phyloP scores from a whole-genome alignment of 64 coral and sea anemone genomes.

The Montipora efflorescens region DNA sequence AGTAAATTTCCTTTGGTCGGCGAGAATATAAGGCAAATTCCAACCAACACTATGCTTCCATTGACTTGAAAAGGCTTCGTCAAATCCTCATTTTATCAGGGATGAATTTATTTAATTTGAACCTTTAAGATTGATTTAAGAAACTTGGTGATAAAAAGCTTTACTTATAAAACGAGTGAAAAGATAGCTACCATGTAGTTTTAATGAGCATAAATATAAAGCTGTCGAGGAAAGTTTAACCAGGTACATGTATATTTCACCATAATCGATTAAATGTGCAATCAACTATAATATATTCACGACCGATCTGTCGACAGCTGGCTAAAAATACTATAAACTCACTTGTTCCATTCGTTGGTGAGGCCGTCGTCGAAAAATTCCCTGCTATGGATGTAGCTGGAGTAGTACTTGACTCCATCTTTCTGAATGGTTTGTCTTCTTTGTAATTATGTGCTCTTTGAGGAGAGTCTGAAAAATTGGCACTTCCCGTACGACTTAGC shows the following conservation, averaged over 20 bases:
- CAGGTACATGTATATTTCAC: not conserved
- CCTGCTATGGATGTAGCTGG: not conserved
- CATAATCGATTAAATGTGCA: not conserved
- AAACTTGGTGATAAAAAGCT: not conserved
- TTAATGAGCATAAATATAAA: not conserved
- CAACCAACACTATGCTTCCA: not conserved
- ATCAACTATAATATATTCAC: not conserved
- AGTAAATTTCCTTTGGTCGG: not conserved
- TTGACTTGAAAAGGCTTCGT: not conserved
- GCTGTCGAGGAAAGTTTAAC: not conserved
- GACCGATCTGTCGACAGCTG: not conserved
- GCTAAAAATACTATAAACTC: not conserved
- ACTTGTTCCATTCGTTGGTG: constrained; percentile 38
- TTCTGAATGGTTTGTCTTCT: not conserved
- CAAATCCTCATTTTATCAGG: not conserved
- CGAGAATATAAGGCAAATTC: not conserved
- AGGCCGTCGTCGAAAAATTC: constrained; percentile 17
- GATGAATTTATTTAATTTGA: not conserved
- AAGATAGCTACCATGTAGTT: not conserved
- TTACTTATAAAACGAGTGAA: not conserved
- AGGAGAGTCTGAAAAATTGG: not conserved
- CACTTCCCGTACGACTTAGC: not conserved
- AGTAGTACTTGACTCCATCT: not conserved
- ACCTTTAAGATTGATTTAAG: too few relatives aligned
- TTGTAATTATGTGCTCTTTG: not conserved